Evolutionary conservation across 2,888 invertebrate species (phyloP).

Genomic region (Mongoloraphidia duomilia): DNA sequence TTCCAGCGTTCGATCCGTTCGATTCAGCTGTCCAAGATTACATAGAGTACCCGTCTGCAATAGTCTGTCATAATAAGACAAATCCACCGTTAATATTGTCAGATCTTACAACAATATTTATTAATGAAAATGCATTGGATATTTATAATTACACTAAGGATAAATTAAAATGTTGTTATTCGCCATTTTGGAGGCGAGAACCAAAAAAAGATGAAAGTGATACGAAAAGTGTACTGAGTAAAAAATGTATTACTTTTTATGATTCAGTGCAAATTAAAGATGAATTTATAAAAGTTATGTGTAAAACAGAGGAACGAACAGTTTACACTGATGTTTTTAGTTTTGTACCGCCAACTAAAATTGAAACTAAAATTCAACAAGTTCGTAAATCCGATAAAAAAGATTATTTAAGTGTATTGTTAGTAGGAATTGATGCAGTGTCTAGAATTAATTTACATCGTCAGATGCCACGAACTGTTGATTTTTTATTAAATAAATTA

Average conservation of each 20-base stretch:
- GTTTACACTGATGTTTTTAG: constrained; percentile 53
- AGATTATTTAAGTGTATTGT: constrained; percentile 49
- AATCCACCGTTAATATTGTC: constrained; percentile 38
- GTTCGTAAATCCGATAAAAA: constrained; percentile 13
- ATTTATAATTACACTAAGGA: constrained; percentile 34
- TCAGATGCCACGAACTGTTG: constrained; percentile 61
- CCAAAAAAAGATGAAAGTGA: constrained; percentile 34
- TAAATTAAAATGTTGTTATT: constrained; percentile 45
- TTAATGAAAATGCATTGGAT: constrained; percentile 31
- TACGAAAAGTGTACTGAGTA: constrained; percentile 32
- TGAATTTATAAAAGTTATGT: constrained; percentile 57
- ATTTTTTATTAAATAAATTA: constrained; percentile 40
- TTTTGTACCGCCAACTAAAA: constrained; percentile 36
- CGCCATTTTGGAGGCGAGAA: constrained; percentile 38
- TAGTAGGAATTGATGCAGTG: constrained; percentile 74
- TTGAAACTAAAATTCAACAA: constrained; percentile 19
- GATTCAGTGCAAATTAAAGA: constrained; percentile 31
- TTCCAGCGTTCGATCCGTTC: constrained; percentile 47
- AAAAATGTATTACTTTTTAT: constrained; percentile 35
- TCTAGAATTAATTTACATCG: constrained; percentile 75
- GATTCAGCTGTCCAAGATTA: constrained; percentile 39
- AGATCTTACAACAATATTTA: constrained; percentile 43
- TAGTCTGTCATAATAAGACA: background rate
- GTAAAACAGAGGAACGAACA: constrained; percentile 31
- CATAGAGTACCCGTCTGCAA: constrained; percentile 26